These are phyloP conservation scores for Brachionus sp. DNA, from an alignment of 1,140 invertebrate genomes.

Conservation along the genomic window DNA sequence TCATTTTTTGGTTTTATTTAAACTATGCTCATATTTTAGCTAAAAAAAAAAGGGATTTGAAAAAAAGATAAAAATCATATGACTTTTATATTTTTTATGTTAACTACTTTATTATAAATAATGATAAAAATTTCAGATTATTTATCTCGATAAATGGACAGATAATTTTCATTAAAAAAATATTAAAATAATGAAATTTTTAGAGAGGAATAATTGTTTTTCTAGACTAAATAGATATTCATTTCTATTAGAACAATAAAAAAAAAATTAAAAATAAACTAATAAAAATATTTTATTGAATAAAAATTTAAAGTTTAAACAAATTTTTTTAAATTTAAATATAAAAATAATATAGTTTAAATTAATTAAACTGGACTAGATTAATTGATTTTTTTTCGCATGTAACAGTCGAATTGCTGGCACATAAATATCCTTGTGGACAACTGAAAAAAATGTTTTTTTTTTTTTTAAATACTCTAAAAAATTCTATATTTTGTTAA, in stretches of 20 bases:
- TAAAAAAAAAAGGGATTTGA: background rate
- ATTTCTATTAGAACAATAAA: background rate
- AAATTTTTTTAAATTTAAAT: background rate
- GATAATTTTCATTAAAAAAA: background rate
- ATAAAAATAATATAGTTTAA: background rate
- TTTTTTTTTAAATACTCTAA: background rate
- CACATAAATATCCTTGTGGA: conserved; percentile 10
- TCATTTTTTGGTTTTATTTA: background rate
- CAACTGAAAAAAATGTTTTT: background rate
- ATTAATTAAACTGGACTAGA: background rate
- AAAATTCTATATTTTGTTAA: background rate
- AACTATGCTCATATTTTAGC: background rate
- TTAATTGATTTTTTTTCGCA: conserved; percentile 4
- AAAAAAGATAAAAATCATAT: background rate
- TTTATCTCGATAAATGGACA: background rate
- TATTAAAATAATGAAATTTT: background rate
- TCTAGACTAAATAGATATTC: conserved; percentile 3
- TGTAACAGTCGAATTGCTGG: background rate
- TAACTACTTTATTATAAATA: background rate
- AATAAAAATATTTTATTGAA: conserved; percentile 9
- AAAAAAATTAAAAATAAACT: background rate
- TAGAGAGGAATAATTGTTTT: too few relatives aligned
- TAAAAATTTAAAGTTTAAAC: background rate
- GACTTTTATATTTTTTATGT: background rate
- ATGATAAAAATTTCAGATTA: background rate